phyloP scores from a whole-genome alignment of 2,888 invertebrate species.

The Clitarchus hookeri region DNA sequence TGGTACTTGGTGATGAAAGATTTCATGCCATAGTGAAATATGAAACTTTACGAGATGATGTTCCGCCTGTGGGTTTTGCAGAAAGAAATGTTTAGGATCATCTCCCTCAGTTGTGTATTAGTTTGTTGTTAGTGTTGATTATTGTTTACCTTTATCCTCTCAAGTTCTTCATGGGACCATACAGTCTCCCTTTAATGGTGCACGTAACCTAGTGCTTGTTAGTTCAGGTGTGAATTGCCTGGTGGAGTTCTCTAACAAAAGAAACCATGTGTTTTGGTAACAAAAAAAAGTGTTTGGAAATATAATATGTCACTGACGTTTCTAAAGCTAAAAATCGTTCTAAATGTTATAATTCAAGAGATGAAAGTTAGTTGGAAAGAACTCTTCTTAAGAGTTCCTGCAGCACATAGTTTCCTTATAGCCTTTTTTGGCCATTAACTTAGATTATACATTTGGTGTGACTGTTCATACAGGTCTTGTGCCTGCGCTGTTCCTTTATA shows the following conservation, averaged over 20 bases:
- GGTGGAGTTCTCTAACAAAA: background rate
- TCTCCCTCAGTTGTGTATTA: background rate
- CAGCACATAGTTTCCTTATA: too few species aligned
- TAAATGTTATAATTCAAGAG: too few species aligned
- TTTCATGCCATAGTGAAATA: background rate
- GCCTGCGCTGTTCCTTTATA: background rate
- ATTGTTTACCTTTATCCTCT: background rate
- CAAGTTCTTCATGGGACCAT: background rate
- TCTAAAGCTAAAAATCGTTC: too few species aligned
- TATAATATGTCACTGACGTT: too few species aligned
- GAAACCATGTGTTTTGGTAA: background rate
- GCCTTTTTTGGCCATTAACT: too few species aligned
- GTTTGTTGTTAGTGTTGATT: background rate
- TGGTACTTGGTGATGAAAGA: too few species aligned
- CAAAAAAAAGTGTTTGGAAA: too few species aligned
- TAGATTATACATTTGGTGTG: too few species aligned
- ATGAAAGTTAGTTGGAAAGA: too few species aligned
- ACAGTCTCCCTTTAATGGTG: background rate
- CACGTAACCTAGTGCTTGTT: background rate
- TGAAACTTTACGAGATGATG: background rate
- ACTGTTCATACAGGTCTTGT: background rate
- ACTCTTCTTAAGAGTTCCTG: too few species aligned
- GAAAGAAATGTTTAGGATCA: background rate
- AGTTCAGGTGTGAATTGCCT: background rate
- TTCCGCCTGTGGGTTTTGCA: background rate